Evolutionary conservation across 2,797 vertebrate species (phyloP).

Genomic region (Sorex maritimensis): DNA sequence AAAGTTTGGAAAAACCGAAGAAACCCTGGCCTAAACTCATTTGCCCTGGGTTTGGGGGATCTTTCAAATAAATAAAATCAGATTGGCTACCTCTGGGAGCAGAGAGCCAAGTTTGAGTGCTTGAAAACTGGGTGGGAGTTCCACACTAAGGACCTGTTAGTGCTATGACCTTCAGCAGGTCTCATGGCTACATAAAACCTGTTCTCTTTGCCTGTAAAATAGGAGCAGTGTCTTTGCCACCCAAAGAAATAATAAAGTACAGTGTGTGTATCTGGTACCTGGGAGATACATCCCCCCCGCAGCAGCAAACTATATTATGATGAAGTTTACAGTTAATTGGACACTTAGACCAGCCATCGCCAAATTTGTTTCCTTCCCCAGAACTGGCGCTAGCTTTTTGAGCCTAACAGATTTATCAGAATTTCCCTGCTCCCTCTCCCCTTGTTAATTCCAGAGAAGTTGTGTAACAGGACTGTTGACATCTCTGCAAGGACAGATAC

Average conservation of each 20-base stretch:
- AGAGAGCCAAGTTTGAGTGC: background rate
- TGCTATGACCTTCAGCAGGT: background rate
- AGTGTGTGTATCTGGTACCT: background rate
- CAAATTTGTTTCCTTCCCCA: slow-evolving; percentile 13
- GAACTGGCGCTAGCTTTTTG: slow-evolving; percentile 51
- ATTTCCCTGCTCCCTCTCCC: slow-evolving; percentile 31
- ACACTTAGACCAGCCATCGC: background rate
- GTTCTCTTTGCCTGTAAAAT: background rate
- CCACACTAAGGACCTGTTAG: background rate
- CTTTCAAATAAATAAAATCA: background rate
- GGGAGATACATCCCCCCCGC: background rate
- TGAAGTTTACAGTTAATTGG: slow-evolving; percentile 1
- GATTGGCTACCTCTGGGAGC: background rate
- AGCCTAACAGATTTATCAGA: slow-evolving; percentile 56
- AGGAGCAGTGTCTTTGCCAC: background rate
- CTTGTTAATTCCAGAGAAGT: slow-evolving; percentile 62
- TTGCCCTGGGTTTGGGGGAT: slow-evolving; percentile 6
- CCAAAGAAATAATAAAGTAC: background rate
- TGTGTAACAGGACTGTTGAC: slow-evolving; percentile 65
- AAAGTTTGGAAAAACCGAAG: too few relatives aligned
- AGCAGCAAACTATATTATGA: slow-evolving; percentile 24
- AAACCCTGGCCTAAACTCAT: too few relatives aligned
- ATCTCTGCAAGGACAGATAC: slow-evolving; percentile 68
- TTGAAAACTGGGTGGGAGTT: background rate
- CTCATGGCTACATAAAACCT: background rate